A percentile compares a stretch with the other conserved stretches of the same genome.
Evolutionary conservation across 2,113 vertebrate genomes (phyloP).

Genomic region (Cathartes aura): DNA sequence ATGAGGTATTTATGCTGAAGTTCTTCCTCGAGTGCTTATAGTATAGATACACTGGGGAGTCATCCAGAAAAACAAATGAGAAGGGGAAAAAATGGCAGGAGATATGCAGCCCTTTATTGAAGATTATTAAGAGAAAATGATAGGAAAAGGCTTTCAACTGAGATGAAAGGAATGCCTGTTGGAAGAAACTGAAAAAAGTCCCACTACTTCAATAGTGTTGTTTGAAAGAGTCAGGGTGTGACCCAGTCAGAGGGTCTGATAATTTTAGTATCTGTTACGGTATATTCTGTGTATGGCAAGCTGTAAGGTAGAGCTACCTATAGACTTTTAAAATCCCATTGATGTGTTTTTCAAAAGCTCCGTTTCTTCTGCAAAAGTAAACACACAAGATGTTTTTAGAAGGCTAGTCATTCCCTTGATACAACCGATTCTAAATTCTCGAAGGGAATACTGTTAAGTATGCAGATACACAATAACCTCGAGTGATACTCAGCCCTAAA

Average conservation of each 20-base stretch:
- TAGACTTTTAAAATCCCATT: neutral
- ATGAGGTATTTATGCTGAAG: neutral
- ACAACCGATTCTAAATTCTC: neutral
- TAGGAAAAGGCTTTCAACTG: slow-evolving; percentile 1
- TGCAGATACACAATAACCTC: neutral
- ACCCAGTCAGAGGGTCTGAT: neutral
- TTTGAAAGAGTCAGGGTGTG: neutral
- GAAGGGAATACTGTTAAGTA: neutral
- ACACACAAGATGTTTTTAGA: neutral
- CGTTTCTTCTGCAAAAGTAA: neutral
- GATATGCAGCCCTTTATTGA: neutral
- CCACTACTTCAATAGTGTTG: neutral
- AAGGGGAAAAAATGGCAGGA: neutral
- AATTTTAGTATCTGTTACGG: neutral
- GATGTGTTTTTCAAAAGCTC: neutral
- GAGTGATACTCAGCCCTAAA: neutral
- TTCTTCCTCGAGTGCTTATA: neutral
- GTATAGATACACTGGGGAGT: neutral
- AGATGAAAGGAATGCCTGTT: slow-evolving; percentile 2
- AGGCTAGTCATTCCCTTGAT: neutral
- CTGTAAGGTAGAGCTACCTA: neutral
- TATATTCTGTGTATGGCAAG: neutral
- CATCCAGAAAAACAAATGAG: neutral
- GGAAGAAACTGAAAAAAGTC: neutral
- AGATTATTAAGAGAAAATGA: neutral